phyloP scores from a whole-genome alignment of 1,140 invertebrate genomes.

The Holotrichia oblita region DNA sequence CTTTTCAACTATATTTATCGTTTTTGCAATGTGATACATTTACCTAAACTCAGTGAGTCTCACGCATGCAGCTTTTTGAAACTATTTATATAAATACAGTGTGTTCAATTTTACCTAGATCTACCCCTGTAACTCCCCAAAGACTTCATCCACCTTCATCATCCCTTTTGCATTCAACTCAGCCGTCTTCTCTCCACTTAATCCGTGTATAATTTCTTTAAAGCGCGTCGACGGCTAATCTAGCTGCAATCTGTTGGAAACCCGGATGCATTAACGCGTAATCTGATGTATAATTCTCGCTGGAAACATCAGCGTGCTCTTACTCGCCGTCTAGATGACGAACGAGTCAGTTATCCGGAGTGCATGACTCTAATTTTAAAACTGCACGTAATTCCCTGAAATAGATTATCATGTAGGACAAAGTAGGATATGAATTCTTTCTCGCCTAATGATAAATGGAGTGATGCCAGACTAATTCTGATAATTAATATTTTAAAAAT shows the following conservation, averaged over 20 bases:
- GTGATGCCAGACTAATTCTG: background rate
- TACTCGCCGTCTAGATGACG: slow-evolving; percentile 10
- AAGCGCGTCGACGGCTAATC: slow-evolving; percentile 25
- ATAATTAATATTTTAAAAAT: slow-evolving; percentile 22
- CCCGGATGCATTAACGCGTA: slow-evolving; percentile 26
- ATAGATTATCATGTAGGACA: slow-evolving; percentile 16
- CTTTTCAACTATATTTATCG: too few relatives aligned
- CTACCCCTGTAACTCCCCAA: too few relatives aligned
- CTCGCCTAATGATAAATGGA: slow-evolving; percentile 2
- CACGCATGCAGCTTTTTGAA: too few relatives aligned
- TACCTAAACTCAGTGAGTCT: too few relatives aligned
- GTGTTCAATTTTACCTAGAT: too few relatives aligned
- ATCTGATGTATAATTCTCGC: slow-evolving; percentile 24
- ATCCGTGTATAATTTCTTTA: slow-evolving; percentile 37
- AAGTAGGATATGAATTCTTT: slow-evolving; percentile 20
- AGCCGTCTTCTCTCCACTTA: slow-evolving; percentile 6
- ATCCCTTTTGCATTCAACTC: slow-evolving; percentile 5
- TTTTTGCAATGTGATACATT: too few relatives aligned
- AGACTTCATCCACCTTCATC: background rate
- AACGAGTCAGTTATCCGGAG: slow-evolving; percentile 15
- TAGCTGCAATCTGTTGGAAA: slow-evolving; percentile 34
- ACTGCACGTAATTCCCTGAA: slow-evolving; percentile 16
- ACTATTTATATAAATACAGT: too few relatives aligned
- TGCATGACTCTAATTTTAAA: slow-evolving; percentile 17
- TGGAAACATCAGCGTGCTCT: background rate